These are phyloP conservation scores for Bombylius discolor DNA, from an alignment of 2,888 invertebrate genomes.

Conservation along the genomic window DNA sequence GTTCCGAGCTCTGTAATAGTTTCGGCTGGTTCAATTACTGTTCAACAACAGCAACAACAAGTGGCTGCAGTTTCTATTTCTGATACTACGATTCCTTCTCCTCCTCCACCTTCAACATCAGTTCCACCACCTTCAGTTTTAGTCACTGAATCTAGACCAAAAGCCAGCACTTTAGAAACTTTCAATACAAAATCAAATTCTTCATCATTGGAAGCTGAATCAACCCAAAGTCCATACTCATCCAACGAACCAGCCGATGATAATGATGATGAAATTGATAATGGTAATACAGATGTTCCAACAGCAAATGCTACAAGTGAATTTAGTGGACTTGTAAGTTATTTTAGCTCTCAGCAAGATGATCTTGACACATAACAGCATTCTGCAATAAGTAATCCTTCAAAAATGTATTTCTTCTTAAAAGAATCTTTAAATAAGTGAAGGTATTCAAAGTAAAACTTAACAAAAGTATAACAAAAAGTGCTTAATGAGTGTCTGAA, in stretches of 20 bases:
- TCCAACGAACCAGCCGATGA: constrained; percentile 13
- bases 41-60: constrained; percentile 9
- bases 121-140: constrained; percentile 18
- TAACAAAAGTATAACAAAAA: too few species aligned
- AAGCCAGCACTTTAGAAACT: constrained; percentile 30
- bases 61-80: constrained; percentile 8
- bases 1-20: constrained; percentile 20
- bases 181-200: constrained; percentile 20
- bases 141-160: constrained; percentile 17
- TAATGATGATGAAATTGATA: constrained; percentile 15
- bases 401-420: too few species aligned
- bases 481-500: too few species aligned
- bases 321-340: constrained; percentile 82
- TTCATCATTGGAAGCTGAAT: constrained; percentile 17
- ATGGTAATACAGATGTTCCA: constrained; percentile 24
- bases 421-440: too few species aligned
- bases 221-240: constrained; percentile 20
- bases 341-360: constrained; percentile 84
- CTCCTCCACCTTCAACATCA: constrained; percentile 5
- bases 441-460: too few species aligned
- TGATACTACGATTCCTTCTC: constrained; percentile 13
- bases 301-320: constrained; percentile 45
- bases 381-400: too few species aligned
- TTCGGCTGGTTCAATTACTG: constrained; percentile 15
- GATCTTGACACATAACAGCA: constrained; percentile 63